Percentiles rank a stretch among this genome's conserved stretches.
These are phyloP conservation scores for Aspidoscelis tigris DNA, from an alignment of 2,113 vertebrate species.

Conservation along the genomic window DNA sequence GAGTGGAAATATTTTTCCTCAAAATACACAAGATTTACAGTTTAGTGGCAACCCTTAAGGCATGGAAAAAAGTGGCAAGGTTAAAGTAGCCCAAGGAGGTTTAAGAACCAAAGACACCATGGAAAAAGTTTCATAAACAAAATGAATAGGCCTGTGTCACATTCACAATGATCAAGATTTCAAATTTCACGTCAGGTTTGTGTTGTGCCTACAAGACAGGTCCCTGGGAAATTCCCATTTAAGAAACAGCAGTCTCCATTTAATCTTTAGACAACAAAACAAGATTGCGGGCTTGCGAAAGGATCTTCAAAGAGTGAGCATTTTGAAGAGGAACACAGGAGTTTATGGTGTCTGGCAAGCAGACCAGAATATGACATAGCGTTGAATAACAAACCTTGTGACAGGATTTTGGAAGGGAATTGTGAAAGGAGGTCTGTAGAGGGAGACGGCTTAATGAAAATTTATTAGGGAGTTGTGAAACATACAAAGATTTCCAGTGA, in stretches of 20 bases:
- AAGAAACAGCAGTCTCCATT: not conserved
- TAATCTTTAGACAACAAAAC: no score
- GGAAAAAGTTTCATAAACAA: conserved; percentile 42
- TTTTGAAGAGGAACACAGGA: not conserved
- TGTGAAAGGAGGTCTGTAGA: not conserved
- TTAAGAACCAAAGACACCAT: conserved; percentile 31
- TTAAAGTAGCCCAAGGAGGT: conserved; percentile 48
- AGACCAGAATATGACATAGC: not conserved
- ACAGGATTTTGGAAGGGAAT: not conserved
- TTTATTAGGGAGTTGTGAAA: not conserved
- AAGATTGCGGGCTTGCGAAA: not conserved
- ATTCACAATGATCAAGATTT: conserved; percentile 35
- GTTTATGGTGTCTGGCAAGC: not conserved
- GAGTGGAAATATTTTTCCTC: no score
- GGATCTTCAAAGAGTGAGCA: not conserved
- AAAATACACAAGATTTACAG: no score
- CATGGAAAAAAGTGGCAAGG: conserved; percentile 11
- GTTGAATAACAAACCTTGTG: not conserved
- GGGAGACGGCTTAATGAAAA: not conserved
- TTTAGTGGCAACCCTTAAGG: not conserved
- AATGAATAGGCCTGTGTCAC: not conserved
- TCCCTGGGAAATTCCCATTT: not conserved
- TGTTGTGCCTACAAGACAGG: not conserved
- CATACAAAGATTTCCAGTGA: not conserved
- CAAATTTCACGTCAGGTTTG: not conserved